Conservation (phyloP, 2,113 vertebrate genomes). For the Psettodes erumei region DNA sequence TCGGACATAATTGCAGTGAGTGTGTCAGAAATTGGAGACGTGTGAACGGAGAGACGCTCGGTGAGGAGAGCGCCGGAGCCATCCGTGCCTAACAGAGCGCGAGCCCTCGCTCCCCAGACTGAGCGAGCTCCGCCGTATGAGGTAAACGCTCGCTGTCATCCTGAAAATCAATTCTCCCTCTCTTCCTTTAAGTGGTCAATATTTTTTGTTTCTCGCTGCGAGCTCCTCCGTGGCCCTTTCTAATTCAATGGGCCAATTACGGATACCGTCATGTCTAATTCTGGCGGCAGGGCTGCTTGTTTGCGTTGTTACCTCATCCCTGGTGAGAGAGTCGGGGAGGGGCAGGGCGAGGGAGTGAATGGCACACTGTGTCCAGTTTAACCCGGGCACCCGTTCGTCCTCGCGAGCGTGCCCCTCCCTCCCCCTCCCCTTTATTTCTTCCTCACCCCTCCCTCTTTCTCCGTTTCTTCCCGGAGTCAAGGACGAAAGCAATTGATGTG, state of each 20-base stretch:
- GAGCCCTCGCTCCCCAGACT: slow-evolving; percentile 65
- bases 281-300: slow-evolving; percentile 84
- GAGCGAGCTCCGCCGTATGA: slow-evolving; percentile 79
- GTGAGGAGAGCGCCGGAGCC: slow-evolving; percentile 14
- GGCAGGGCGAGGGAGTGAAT: slow-evolving; percentile 32
- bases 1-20: not conserved
- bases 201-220: slow-evolving; percentile 92
- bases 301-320: slow-evolving; percentile 95
- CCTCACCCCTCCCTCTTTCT: slow-evolving; percentile 53
- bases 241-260: slow-evolving; percentile 98
- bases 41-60: slow-evolving; percentile 4
- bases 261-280: slow-evolving; percentile 94
- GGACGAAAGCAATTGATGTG: slow-evolving; percentile 94
- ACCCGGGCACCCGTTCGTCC: slow-evolving; percentile 54
- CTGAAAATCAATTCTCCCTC: slow-evolving; percentile 93
- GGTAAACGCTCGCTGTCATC: slow-evolving; percentile 84
- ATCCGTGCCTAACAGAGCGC: slow-evolving; percentile 51
- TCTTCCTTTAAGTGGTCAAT: slow-evolving; percentile 96
- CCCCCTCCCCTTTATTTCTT: slow-evolving; percentile 9
- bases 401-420: not conserved
- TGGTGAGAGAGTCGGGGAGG: slow-evolving; percentile 76
- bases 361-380: slow-evolving; percentile 80
- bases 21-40: slow-evolving; percentile 15
- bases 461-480: slow-evolving; percentile 89
- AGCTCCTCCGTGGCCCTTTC: slow-evolving; percentile 81